Evolutionary conservation across 2,113 vertebrate species (phyloP).

Genomic region (Oreochromis tanganicae): DNA sequence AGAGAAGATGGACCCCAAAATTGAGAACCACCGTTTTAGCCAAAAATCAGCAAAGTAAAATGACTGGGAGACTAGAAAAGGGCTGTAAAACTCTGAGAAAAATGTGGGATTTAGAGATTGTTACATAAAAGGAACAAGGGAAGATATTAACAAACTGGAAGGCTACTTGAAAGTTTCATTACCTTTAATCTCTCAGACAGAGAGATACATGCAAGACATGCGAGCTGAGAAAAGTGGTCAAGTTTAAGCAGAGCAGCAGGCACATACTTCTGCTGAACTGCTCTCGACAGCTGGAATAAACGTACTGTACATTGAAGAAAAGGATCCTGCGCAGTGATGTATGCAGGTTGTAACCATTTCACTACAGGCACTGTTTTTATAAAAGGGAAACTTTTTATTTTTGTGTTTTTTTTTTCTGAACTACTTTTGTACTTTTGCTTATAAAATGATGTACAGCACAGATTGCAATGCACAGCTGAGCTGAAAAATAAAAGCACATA

Average conservation of each 20-base stretch:
- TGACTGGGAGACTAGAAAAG: background rate
- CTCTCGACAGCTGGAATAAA: background rate
- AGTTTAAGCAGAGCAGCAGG: background rate
- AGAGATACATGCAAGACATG: background rate
- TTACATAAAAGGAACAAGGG: background rate
- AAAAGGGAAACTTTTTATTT: background rate
- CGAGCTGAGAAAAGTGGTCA: background rate
- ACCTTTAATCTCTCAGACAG: background rate
- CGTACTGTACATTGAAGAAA: background rate
- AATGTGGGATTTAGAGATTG: background rate
- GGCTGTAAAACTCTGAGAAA: background rate
- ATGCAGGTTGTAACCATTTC: background rate
- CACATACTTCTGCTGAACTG: background rate
- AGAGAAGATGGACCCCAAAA: background rate
- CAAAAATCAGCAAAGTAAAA: background rate
- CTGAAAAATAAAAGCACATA: constrained; percentile 7
- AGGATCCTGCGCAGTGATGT: background rate
- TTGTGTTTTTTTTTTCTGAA: background rate
- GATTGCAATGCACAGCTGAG: background rate
- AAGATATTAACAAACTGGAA: background rate
- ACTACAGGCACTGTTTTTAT: background rate
- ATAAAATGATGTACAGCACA: background rate
- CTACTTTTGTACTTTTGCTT: background rate
- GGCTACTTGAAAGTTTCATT: background rate
- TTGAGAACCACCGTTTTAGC: background rate